A percentile compares a stretch with the other conserved stretches of the same genome.
Conservation (phyloP, 1,140 invertebrate species). For the Philopotamus ludificatus region DNA sequence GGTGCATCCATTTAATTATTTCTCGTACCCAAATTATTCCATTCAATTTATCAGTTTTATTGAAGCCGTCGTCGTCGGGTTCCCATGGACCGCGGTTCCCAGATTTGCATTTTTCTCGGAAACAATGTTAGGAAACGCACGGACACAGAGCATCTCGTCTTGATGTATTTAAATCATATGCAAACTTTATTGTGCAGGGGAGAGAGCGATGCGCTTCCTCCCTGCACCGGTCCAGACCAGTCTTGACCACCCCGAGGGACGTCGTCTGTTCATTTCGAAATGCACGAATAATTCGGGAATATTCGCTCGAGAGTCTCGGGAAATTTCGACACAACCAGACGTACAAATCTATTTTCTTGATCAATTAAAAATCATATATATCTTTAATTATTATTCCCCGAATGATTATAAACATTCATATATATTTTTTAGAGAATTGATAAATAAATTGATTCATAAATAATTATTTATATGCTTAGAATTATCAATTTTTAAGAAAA, state of each 20-base stretch:
- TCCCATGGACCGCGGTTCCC: slow-evolving; percentile 12
- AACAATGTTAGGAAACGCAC: slow-evolving; percentile 36
- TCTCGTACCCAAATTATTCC: slow-evolving; percentile 3
- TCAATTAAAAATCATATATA: too few relatives aligned
- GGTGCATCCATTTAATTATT: slow-evolving; percentile 4
- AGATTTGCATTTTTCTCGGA: slow-evolving; percentile 39
- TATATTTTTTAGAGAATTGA: too few relatives aligned
- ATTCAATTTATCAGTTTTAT: slow-evolving; percentile 22
- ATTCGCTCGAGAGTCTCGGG: neutral
- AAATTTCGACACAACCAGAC: too few relatives aligned
- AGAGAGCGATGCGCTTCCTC: slow-evolving; percentile 18
- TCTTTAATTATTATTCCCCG: too few relatives aligned
- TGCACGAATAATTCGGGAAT: neutral
- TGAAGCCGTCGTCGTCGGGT: neutral
- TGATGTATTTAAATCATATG: slow-evolving; percentile 30
- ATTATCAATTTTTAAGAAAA: too few relatives aligned
- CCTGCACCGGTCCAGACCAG: slow-evolving; percentile 18
- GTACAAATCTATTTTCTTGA: too few relatives aligned
- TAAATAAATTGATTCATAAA: too few relatives aligned
- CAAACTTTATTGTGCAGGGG: slow-evolving; percentile 26
- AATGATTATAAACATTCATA: too few relatives aligned
- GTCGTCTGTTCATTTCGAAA: neutral
- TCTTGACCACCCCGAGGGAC: slow-evolving; percentile 16
- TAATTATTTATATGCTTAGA: too few relatives aligned
- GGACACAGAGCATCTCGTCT: neutral